Evolutionary conservation across 2,113 vertebrate species (phyloP).

Genomic region (Numenius arquata): DNA sequence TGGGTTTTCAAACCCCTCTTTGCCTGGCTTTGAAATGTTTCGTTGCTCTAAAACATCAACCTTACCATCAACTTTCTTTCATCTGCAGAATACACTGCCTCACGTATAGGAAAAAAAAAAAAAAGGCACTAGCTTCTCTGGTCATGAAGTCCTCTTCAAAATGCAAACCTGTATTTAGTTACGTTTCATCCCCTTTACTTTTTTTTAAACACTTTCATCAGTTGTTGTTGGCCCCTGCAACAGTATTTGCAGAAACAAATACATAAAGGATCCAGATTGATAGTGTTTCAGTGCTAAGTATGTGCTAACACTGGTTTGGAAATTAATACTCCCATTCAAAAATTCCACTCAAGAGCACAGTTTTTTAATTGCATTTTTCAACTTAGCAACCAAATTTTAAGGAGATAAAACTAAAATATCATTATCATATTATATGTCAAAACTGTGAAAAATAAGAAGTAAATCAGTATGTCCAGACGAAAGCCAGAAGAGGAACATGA

Average conservation of each 20-base stretch:
- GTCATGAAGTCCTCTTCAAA: background rate
- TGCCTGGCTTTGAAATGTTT: background rate
- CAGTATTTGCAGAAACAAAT: background rate
- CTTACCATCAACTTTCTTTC: background rate
- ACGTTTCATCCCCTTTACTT: background rate
- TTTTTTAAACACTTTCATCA: background rate
- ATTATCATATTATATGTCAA: background rate
- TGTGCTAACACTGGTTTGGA: background rate
- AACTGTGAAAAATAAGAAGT: background rate
- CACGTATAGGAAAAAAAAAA: background rate
- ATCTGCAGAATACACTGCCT: background rate
- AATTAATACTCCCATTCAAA: conserved; percentile 1
- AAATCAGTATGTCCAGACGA: background rate
- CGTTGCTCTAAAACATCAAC: background rate
- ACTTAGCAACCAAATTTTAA: background rate
- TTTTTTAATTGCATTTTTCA: background rate
- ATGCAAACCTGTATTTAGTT: background rate
- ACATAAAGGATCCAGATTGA: accelerated
- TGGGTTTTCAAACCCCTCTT: background rate
- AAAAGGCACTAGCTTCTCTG: background rate
- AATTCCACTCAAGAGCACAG: background rate
- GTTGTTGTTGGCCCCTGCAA: background rate
- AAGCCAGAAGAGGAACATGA: background rate
- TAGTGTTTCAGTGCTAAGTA: background rate
- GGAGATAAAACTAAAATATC: background rate